These are phyloP conservation scores for Thoracochromis brauschi DNA, from an alignment of 2,113 vertebrate species.

Conservation along the genomic window DNA sequence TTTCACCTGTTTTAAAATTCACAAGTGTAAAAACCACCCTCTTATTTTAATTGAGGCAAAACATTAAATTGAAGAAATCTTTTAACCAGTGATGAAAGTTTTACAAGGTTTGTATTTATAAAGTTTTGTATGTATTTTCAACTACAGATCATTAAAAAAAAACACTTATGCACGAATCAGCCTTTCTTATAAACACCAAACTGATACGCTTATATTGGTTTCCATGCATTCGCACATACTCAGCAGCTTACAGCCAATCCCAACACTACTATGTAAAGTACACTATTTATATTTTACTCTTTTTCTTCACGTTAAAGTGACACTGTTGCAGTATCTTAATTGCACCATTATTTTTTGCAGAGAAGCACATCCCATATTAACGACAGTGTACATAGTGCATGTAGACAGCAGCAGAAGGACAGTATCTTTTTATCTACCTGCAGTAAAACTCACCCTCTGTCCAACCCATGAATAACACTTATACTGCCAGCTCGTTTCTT, in stretches of 20 bases:
- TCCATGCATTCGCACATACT: neutral
- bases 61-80: neutral
- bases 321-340: slow-evolving; percentile 39
- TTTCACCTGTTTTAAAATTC: neutral
- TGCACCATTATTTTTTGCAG: slow-evolving; percentile 38
- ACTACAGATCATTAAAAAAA: neutral
- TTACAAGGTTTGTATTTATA: neutral
- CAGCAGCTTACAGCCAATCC: neutral
- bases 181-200: neutral
- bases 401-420: slow-evolving; percentile 61
- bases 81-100: neutral
- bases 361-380: slow-evolving; percentile 53
- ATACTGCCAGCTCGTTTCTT: slow-evolving; percentile 39
- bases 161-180: neutral
- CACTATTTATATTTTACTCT: slow-evolving; percentile 25
- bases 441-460: slow-evolving; percentile 64
- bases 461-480: slow-evolving; percentile 60
- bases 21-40: neutral
- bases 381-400: slow-evolving; percentile 54
- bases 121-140: neutral
- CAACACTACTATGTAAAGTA: neutral
- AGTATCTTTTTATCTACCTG: slow-evolving; percentile 65
- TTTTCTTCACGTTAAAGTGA: slow-evolving; percentile 2
- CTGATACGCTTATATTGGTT: neutral
- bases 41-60: neutral